phyloP scores from a whole-genome alignment of 2,113 vertebrate species.

The Athene cunicularia region DNA sequence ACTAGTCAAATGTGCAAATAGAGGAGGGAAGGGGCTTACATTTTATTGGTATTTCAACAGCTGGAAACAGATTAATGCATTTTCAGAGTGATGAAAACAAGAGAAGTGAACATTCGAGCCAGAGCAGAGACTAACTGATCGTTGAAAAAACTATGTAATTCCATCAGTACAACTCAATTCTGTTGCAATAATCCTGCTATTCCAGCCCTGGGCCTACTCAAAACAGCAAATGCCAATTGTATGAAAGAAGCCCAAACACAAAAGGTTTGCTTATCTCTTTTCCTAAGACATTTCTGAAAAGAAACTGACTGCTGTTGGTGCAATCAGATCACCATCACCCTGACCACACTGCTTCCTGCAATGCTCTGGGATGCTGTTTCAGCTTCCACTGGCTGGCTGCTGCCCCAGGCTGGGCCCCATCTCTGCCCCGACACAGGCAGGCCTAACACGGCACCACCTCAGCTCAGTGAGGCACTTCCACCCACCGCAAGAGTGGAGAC shows the following conservation, averaged over 20 bases:
- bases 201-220: neutral
- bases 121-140: neutral
- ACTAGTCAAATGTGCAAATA: neutral
- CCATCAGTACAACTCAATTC: neutral
- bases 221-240: neutral
- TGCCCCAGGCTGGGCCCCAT: neutral
- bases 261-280: neutral
- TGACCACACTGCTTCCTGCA: neutral
- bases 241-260: neutral
- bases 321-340: neutral
- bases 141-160: neutral
- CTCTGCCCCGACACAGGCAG: fast-evolving
- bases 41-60: neutral
- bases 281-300: neutral
- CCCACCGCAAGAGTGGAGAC: neutral
- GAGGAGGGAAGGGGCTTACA: neutral
- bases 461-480: neutral
- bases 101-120: neutral
- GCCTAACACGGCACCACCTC: fast-evolving
- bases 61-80: neutral
- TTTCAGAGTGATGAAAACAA: neutral
- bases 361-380: fast-evolving
- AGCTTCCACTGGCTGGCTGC: neutral
- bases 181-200: neutral
- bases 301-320: neutral